phyloP scores from a whole-genome alignment of 2,888 invertebrate species.

The Crepidodera aurea region DNA sequence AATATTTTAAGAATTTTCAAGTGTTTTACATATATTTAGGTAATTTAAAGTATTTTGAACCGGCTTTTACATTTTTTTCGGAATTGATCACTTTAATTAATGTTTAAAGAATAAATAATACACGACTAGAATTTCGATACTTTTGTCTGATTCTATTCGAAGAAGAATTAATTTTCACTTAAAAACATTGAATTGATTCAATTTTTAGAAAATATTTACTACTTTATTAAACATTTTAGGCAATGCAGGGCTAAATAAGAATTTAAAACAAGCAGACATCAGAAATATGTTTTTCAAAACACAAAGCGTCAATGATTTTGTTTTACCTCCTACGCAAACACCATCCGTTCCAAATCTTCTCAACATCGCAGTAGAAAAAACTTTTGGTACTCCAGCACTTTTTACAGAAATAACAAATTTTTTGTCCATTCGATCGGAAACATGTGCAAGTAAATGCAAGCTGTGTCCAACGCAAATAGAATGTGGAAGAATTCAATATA shows the following conservation, averaged over 20 bases:
- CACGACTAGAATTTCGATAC: too few relatives aligned
- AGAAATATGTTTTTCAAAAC: constrained; percentile 66
- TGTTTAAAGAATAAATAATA: too few relatives aligned
- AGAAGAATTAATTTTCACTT: too few relatives aligned
- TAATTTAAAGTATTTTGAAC: too few relatives aligned
- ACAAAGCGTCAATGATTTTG: constrained; percentile 60
- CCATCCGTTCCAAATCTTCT: constrained; percentile 19
- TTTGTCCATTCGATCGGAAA: constrained; percentile 42
- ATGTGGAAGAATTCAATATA: constrained; percentile 52
- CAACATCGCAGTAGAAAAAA: constrained; percentile 17
- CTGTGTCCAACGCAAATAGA: constrained; percentile 62
- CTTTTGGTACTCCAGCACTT: constrained; percentile 60
- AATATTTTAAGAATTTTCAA: too few relatives aligned
- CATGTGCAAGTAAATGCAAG: constrained; percentile 56
- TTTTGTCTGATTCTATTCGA: too few relatives aligned
- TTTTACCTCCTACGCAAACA: constrained; percentile 59
- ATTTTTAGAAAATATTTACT: too few relatives aligned
- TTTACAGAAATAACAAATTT: constrained; percentile 59
- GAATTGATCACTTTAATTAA: too few relatives aligned
- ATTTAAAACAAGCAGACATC: constrained; percentile 65
- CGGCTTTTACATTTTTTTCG: too few relatives aligned
- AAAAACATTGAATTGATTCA: too few relatives aligned
- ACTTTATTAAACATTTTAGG: too few relatives aligned
- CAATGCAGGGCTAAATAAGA: constrained; percentile 44
- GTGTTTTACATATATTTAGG: too few relatives aligned